Evolutionary conservation across 2,888 invertebrate species (phyloP).

Genomic region (Clostera curtula): DNA sequence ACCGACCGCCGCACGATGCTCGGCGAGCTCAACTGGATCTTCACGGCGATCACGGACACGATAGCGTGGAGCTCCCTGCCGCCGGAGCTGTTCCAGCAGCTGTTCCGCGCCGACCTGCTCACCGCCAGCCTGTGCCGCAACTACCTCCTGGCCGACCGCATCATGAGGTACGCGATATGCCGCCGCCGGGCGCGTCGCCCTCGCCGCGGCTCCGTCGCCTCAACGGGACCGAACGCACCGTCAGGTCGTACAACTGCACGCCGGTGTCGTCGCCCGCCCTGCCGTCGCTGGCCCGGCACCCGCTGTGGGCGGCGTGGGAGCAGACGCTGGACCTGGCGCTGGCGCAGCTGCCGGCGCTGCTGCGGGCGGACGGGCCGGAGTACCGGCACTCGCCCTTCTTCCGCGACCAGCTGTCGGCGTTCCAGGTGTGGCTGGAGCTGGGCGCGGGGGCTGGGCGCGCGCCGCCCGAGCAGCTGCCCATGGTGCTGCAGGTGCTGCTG

Average conservation of each 20-base stretch:
- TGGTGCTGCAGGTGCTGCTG: conserved; percentile 92
- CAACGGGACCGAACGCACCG: no score
- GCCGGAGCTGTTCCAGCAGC: conserved; percentile 94
- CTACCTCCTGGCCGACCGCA: conserved; percentile 96
- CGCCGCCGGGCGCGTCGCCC: no score
- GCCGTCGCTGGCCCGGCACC: conserved; percentile 92
- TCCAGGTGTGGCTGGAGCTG: conserved; percentile 96
- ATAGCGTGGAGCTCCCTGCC: conserved; percentile 99
- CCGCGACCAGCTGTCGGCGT: conserved; percentile 97
- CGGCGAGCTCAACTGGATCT: conserved; percentile 99
- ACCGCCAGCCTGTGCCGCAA: conserved; percentile 99
- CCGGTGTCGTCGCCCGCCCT: conserved; percentile 95
- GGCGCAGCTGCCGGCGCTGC: conserved; percentile 88
- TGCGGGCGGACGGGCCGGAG: conserved; percentile 52
- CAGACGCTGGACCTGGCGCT: conserved; percentile 95
- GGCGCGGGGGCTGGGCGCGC: no score
- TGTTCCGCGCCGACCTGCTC: conserved; percentile 97
- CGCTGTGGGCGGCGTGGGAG: conserved; percentile 99
- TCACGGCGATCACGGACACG: conserved; percentile 99
- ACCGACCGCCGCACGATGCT: conserved; percentile 97
- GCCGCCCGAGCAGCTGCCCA: conserved; percentile 97
- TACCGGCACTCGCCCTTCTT: conserved; percentile 93
- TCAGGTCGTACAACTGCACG: conserved; percentile 92
- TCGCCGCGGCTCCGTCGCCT: no score
- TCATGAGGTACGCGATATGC: conserved; percentile 78